A percentile compares a stretch with the other conserved stretches of the same genome.
These are phyloP conservation scores for Schizopygopsis pylzovi DNA, from an alignment of 2,797 vertebrate species.

Conservation along the genomic window DNA sequence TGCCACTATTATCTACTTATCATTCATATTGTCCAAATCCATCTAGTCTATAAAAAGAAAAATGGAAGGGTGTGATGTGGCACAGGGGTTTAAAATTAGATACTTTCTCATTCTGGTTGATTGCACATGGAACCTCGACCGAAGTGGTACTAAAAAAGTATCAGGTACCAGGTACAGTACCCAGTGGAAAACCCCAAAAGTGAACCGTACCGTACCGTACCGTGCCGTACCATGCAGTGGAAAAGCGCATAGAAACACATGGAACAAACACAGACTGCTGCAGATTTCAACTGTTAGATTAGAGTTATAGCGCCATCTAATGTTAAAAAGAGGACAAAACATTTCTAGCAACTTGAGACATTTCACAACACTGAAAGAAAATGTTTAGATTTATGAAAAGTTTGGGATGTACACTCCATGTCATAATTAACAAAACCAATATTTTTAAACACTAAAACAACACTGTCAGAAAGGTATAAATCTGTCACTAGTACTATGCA, in stretches of 20 bases:
- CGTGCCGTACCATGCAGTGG: too few species aligned
- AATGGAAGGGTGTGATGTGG: neutral
- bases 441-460: neutral
- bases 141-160: too few species aligned
- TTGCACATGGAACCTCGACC: too few species aligned
- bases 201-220: too few species aligned
- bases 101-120: neutral
- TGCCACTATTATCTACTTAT: neutral
- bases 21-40: neutral
- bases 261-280: neutral
- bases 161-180: too few species aligned
- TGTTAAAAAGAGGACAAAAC: neutral
- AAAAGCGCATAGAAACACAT: neutral
- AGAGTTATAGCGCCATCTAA: slow-evolving; percentile 20
- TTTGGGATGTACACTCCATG: neutral
- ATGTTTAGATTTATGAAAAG: neutral
- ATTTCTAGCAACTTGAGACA: neutral
- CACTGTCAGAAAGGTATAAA: neutral
- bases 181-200: too few species aligned
- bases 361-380: neutral
- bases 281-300: neutral
- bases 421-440: neutral
- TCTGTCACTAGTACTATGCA: too few species aligned
- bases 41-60: neutral
- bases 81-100: neutral